These are phyloP conservation scores for Nemopilema nomurai DNA, from an alignment of 30 jellyfish, hydroid and myxozoan genomes.

Conservation along the genomic window DNA sequence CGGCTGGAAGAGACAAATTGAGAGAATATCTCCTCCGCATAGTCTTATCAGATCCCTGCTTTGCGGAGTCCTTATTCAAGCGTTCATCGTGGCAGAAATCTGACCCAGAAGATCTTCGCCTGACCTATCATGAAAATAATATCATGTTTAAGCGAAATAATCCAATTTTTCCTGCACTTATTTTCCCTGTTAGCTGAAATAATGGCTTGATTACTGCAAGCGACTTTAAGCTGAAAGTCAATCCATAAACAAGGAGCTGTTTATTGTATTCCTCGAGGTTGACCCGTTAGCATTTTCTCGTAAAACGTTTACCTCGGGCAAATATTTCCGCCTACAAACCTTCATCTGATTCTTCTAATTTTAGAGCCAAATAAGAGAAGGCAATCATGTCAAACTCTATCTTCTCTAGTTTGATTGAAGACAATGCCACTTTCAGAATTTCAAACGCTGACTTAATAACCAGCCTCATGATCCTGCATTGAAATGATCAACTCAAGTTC, in stretches of 20 bases:
- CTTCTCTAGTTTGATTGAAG: not conserved
- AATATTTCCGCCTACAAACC: constrained; percentile 22
- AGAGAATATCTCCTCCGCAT: too few relatives aligned
- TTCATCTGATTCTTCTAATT: constrained; percentile 8
- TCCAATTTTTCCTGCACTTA: not conserved
- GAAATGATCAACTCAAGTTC: not conserved
- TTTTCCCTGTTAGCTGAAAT: not conserved
- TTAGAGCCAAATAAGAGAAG: not conserved
- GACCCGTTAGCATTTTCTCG: not conserved
- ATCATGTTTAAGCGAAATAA: not conserved
- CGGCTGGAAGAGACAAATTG: too few relatives aligned
- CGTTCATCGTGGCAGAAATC: not conserved
- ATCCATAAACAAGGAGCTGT: not conserved
- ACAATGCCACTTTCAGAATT: not conserved
- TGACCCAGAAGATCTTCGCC: not conserved
- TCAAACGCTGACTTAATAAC: not conserved
- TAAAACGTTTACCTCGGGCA: not conserved
- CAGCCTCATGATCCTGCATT: not conserved
- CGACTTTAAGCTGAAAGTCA: not conserved
- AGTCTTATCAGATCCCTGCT: too few relatives aligned
- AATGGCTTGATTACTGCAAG: not conserved
- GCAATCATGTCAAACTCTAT: not conserved
- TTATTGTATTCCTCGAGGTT: not conserved
- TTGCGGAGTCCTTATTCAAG: not conserved
- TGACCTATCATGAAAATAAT: not conserved